Base-by-base conservation (phyloP, 2,888 invertebrate species). In the Neria commutata region DNA sequence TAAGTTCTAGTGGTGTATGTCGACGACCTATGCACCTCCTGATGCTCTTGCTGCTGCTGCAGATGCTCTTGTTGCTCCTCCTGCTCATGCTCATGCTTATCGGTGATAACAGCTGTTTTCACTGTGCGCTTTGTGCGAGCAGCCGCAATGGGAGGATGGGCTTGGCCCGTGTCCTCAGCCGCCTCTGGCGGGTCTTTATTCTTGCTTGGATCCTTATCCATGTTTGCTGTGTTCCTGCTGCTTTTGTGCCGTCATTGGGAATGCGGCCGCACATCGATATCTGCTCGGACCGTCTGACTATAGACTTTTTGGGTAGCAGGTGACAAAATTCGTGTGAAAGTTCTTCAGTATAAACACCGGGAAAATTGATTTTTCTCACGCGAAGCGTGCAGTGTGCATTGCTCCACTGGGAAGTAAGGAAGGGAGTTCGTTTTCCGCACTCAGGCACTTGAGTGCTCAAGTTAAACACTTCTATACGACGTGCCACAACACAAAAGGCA, bases 291-390 rank as follows among this genome's bases (percentile, higher is more conserved):
- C 33, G 33, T 33, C 14, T n/a, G n/a, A n/a, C n/a, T n/a, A n/a
- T 29, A 6, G 14, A 42, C 21, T 17, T 42, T 42, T 14, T 17
- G 21, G 42, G 42, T 42, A 17, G 42, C 42, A 42, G 21, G 14
- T 3, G 42, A 14, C n/a, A 42, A 42, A 42, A 42, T 21, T 17
- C 42, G 21, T 37, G 37, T 24, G 56, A 56, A 29, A 10, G 45
- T 25, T 25, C 33, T 46, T 33, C 29, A 52, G 17, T 11, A n/a
- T n/a, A n/a, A 37, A 37, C 8, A 42, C 42, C n/a, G n/a, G 67
- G 63, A 68, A 67, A 76, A 75, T 76, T 75, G 75, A 76, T 76
- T 76, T 77, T 77, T 77, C 74, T 72, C 74, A 74, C 70, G 71
- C 74, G 67, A 46, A 33, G 3, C 45, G 73, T 66, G 25, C n/a